phyloP scores from a whole-genome alignment of 2,113 vertebrate genomes.

The Verasper variegatus region DNA sequence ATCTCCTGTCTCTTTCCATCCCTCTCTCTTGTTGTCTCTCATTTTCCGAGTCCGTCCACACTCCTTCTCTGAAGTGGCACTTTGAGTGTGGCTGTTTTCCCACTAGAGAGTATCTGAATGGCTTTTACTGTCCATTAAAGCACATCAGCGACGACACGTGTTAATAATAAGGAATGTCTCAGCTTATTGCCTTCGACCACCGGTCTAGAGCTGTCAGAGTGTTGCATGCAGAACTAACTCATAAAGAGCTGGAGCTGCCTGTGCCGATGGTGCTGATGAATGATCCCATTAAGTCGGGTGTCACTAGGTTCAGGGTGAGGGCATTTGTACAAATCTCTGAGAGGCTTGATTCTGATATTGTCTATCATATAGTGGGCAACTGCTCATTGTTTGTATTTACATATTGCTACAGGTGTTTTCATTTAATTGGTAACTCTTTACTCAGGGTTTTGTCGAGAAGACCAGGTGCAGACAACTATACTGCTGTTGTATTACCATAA shows the following conservation, averaged over 20 bases:
- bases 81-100: slow-evolving; percentile 46
- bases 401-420: background rate
- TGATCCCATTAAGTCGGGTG: slow-evolving; percentile 29
- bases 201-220: slow-evolving; percentile 49
- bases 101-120: slow-evolving; percentile 46
- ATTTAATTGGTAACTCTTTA: too few relatives aligned
- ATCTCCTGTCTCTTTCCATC: slow-evolving; percentile 2
- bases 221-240: slow-evolving; percentile 33
- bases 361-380: background rate
- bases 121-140: slow-evolving; percentile 72
- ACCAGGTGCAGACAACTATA: too few relatives aligned
- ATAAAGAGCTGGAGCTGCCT: slow-evolving; percentile 29
- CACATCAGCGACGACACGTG: slow-evolving; percentile 64
- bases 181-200: slow-evolving; percentile 55
- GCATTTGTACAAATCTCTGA: slow-evolving; percentile 11
- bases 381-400: background rate
- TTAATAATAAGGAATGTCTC: slow-evolving; percentile 62
- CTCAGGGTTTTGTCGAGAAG: too few relatives aligned
- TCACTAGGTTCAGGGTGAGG: background rate
- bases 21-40: slow-evolving; percentile 5
- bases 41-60: slow-evolving; percentile 32
- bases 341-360: background rate
- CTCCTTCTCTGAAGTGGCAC: slow-evolving; percentile 30
- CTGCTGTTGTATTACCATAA: too few relatives aligned
- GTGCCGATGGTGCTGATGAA: slow-evolving; percentile 25